Conservation (phyloP, 2,797 vertebrate genomes). For the Buceros bicornis region DNA sequence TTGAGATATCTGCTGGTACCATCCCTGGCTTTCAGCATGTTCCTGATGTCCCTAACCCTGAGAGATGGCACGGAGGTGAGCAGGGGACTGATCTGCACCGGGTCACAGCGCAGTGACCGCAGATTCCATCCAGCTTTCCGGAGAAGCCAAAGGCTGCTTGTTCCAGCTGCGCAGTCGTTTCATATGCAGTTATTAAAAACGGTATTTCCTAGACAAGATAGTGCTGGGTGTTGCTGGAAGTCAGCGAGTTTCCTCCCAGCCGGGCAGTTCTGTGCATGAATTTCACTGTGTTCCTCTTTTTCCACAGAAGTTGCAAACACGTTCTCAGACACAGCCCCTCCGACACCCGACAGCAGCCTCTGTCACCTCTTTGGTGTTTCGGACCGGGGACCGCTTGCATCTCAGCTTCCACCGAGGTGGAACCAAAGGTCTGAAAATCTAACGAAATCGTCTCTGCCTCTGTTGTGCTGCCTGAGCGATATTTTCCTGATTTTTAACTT, state of each 20-base stretch:
- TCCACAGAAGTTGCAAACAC: not conserved
- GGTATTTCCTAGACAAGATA: not conserved
- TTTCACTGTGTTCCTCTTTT: not conserved
- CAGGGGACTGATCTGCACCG: rapidly evolving
- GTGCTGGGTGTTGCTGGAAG: not conserved
- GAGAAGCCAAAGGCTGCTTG: not conserved
- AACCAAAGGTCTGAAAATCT: not conserved
- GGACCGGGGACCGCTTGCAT: not conserved
- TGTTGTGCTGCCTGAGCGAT: not conserved
- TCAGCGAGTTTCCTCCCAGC: not conserved
- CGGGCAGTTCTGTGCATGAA: not conserved
- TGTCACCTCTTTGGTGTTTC: not conserved
- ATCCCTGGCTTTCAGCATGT: not conserved
- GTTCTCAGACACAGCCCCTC: not conserved
- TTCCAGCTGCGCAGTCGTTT: not conserved
- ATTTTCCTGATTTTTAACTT: not conserved
- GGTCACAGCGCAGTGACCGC: too few species aligned
- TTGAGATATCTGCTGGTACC: not conserved
- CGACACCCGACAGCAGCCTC: not conserved
- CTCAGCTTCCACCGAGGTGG: not conserved
- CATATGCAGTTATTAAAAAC: not conserved
- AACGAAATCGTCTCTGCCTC: not conserved
- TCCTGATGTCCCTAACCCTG: not conserved
- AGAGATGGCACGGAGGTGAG: rapidly evolving
- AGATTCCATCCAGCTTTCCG: not conserved